Base-by-base conservation (phyloP, 2,113 vertebrate genomes). In the Piprites chloris region DNA sequence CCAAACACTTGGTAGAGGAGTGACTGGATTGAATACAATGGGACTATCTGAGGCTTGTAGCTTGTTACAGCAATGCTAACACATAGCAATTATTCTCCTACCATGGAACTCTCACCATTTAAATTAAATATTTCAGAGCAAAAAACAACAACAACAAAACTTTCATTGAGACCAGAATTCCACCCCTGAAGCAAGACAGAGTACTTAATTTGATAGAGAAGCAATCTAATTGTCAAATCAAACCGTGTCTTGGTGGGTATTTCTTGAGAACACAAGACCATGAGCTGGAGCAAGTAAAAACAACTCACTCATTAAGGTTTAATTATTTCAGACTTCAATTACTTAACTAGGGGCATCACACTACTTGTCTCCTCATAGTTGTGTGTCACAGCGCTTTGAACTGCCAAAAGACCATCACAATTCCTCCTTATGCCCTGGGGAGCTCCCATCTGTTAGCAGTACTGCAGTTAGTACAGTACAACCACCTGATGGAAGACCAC, bases 401-500 rank as follows among this genome's bases (percentile, higher is more conserved):
- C 46, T 28, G 55, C 26, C 19, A 72, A 42, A 85, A 49, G 58
- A 17, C 39, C 1, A 0, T 12, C n/a, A 41, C n/a, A 14, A 22
- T 19, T 74, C 55, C 21, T 71, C 12, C 41, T 83, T 17, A 14
- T 0, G 4, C 41, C 44, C 24, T 4, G 16, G 42, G 49, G 62
- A 58, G 22, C 12, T 75, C 41, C 12, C 55, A 79, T 9, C 23
- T 30, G 37, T 41, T 41, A 14, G 24, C 33, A 67, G 52, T 10
- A 2, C 33, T n/a, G 32, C 75, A n/a, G 37, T 5, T 4, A 13
- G 17, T 18, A 33, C 35, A 69, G 61, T 2, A 2, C 44, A 76
- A 32, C 11, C 0, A 2, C 33, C 39, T 2, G 0, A 5, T 32
- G 35, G 58, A 26, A 37, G 21, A 15, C 13, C 33, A 35, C n/a